Conservation (phyloP, 2,888 invertebrate genomes). For the Lottia scabra region DNA sequence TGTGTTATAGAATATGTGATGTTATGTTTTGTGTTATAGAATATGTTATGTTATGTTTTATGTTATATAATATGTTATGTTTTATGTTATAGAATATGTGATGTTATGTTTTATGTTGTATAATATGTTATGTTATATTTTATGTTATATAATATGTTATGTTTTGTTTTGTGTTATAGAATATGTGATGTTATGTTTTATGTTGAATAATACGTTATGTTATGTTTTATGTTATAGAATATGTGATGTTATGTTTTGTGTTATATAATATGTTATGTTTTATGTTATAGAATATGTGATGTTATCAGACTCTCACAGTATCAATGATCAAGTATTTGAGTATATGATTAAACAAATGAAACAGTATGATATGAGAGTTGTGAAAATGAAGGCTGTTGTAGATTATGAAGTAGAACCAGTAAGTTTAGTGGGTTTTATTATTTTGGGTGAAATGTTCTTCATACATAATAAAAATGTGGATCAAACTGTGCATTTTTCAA, state of each 20-base stretch:
- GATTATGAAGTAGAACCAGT: constrained; percentile 36
- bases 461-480: too few relatives aligned
- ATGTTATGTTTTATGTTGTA: too few relatives aligned
- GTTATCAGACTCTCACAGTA: constrained; percentile 75
- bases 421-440: background rate
- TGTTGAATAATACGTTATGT: background rate
- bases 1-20: too few relatives aligned
- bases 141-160: background rate
- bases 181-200: background rate
- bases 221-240: background rate
- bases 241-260: background rate
- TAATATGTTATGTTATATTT: too few relatives aligned
- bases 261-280: background rate
- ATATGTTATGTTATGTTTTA: too few relatives aligned
- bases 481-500: too few relatives aligned
- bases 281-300: constrained; percentile 72
- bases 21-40: too few relatives aligned
- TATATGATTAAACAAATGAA: constrained; percentile 79
- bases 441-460: too few relatives aligned
- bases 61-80: too few relatives aligned
- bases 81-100: too few relatives aligned
- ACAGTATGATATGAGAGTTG: constrained; percentile 77
- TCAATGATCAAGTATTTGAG: constrained; percentile 77
- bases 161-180: background rate
- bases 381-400: constrained; percentile 73